Base-by-base conservation (phyloP, 2,113 vertebrate species). In the Salvelinus namaycush region DNA sequence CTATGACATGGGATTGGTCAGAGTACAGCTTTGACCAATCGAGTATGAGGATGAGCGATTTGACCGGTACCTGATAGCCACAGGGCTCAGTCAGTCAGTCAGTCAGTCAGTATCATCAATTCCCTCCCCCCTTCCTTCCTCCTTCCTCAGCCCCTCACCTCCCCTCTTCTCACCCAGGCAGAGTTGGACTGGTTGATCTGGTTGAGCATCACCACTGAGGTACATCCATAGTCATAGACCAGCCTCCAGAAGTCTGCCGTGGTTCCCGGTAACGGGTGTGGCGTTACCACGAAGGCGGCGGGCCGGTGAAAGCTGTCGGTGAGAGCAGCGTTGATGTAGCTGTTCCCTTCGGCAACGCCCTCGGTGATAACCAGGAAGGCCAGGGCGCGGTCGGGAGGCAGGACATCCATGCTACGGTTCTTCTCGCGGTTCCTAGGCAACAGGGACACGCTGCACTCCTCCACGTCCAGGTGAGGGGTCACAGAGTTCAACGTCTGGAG, bases 161-260 rank as follows among this genome's bases (percentile, higher is more conserved):
- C 74, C 1, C 24, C 13, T 5, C 51, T 0, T 80, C 95, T 96
- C 91, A 99, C 97, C 97, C 97, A 98, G 81, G 97, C 96, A 0
- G 97, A 98, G 93, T 97, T 98, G 91, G 96, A 98, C 91, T 97
- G 97, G 93, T 99, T 97, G 67, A 99, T 94, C 86, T 98, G 96
- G 93, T 99, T 99, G 70, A 99, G 95, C 97, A 99, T 98, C 89
- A 99, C 94, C 1, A 99, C 95, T 29, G 96, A 96, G 78, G 96
- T 99, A 92, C 97, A 99, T 74, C 96, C 95, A 0, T 98, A 99
- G 93, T 99, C 97, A 0, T 97, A 99, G 59, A 98, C 93, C 51
- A 99, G 92, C 73, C 97, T 90, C 97, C 97, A 99, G 94, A 99
- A 99, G 92, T 99, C 97, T 0, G 94, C 93, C 1, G 94, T 97